Evolutionary conservation across 2,888 invertebrate genomes (phyloP), one percentile per base, ranked within the genome.

Genomic region (Synergus umbraculus): DNA sequence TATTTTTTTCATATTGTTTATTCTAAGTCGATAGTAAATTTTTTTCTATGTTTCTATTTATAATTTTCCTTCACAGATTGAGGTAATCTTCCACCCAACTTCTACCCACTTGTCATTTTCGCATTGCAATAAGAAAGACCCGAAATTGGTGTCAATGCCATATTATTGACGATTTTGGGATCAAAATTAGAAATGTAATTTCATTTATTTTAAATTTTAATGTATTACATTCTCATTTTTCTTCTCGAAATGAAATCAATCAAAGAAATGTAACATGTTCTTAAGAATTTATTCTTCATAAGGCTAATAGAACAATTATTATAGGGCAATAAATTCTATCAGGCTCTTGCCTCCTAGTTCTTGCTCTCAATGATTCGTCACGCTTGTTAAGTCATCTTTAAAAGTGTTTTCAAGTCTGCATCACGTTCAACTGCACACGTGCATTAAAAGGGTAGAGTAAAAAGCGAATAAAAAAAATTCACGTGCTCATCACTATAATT

Each of bases 101-200:
- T 7, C 67, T 29, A 69, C 69, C 46, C 69, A 46, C 22, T n/a
- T 2, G 10, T 22, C 12, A 60, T 22, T 60, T 60, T 22, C 18
- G 1, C 4, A 22, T 22, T 54, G n/a, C 60, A 60, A 37, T 37
- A 37, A 37, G 60, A 60, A 12, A 22, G 10, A 18, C 10, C n/a
- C 5, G 10, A 60, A 60, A 73, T 73, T 73, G 29, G 49, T 54
- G 49, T 37, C 73, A 73, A 54, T 73, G 69, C 49, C 69, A 29
- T 46, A 37, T 69, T 69, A 69, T 29, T 46, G 13, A 37, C 0
- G 15, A 49, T 69, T 49, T 29, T 22, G 2, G 1, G 7, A 29
- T 49, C 13, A 15, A 69, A 69, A 46, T 37, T 2, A 1, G 5
- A 44, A 18, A 44, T 67, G 44, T 12, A 10, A 9, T 60, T 60